Evolutionary conservation across 2,113 vertebrate species (phyloP), one percentile per base, ranked within the genome.

Genomic region (Hepsetus odoe): DNA sequence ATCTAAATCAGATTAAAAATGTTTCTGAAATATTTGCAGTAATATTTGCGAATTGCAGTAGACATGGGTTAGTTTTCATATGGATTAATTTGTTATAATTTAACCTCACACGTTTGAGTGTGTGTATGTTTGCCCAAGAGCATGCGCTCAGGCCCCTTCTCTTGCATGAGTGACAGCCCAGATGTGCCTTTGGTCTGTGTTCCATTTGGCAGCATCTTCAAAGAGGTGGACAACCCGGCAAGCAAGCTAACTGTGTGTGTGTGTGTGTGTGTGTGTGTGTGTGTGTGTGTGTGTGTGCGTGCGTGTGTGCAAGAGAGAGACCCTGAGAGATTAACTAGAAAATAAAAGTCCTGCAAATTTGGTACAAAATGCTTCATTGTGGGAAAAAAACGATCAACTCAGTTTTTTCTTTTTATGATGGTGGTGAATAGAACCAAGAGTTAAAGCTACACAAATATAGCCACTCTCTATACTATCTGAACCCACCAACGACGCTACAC

Each of bases 121-220:
- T 61, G 66, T 76, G 58, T 61, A 76, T 32, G 66, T 69, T 53
- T 51, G 73, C 81, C 71, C 80, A 35, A 42, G 79, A 67, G 42
- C 74, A 18, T 58, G 33, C 83, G 62, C 75, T 55, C 64, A 56
- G n/a, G n/a, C n/a, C n/a, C n/a, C n/a, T n/a, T n/a, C n/a, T n/a
- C 69, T 76, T 40, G n/a, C 61, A 33, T 65, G 55, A 70, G 68
- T 73, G 73, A 71, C 81, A 79, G 33, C 70, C 77, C 76, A 82
- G 75, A 82, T 82, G 80, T 68, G 55, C 35, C 66, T 70, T 66
- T 86, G 86, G 86, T 83, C 79, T 35, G 79, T 79, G 55, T 86
- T 86, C 88, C 87, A 83, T 84, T 81, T 89, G 82, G 85, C 71
- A 74, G 32, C 55, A 82, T 85, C 87, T 87, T 90, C 87, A 91